Conservation (phyloP, 2,888 invertebrate genomes). For the Calameuta pallipes region DNA sequence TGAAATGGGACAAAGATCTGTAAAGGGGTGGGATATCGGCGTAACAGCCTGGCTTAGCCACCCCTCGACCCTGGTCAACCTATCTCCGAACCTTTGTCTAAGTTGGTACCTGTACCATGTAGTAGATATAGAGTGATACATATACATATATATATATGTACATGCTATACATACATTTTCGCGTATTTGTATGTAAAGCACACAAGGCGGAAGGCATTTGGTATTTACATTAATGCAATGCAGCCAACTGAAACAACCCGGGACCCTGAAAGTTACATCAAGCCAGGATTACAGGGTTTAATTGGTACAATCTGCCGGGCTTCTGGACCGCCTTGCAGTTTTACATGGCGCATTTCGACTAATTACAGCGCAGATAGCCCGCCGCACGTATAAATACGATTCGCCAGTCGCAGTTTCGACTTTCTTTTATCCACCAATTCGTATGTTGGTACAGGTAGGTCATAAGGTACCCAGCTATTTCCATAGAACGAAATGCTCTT, state of each 20-base stretch:
- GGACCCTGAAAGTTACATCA: constrained; percentile 29
- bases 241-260: constrained; percentile 20
- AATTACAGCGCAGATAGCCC: constrained; percentile 5
- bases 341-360: constrained; percentile 9
- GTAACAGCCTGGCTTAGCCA: neutral
- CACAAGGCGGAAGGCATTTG: constrained; percentile 12
- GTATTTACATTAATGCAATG: constrained; percentile 18
- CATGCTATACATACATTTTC: neutral
- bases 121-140: neutral
- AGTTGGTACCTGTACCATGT: neutral
- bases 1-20: neutral
- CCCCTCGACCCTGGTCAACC: constrained; percentile 3
- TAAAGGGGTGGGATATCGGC: neutral
- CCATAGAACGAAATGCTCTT: neutral
- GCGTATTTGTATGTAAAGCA: constrained; percentile 3
- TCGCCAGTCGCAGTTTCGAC: neutral
- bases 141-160: no score
- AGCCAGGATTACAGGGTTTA: constrained; percentile 29
- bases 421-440: neutral
- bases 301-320: constrained; percentile 29
- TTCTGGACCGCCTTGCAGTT: constrained; percentile 2
- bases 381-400: constrained; percentile 2
- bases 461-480: neutral
- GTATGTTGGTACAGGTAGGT: neutral
- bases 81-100: neutral